These are phyloP conservation scores for Microchirus variegatus DNA, from an alignment of 2,797 vertebrate genomes.

Conservation along the genomic window DNA sequence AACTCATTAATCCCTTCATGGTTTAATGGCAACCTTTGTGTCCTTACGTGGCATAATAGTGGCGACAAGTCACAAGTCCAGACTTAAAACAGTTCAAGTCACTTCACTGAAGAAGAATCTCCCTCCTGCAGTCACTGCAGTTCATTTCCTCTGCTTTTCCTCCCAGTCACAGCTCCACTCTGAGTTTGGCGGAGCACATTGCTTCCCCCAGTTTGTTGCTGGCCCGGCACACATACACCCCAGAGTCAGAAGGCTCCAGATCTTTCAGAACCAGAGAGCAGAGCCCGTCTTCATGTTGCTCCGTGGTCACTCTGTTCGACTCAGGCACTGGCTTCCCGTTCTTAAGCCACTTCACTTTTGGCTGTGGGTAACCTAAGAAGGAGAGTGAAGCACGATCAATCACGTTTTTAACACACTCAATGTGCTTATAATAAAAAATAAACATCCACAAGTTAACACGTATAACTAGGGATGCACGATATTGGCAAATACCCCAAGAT, in stretches of 20 bases:
- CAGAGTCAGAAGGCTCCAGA: slow-evolving; percentile 74
- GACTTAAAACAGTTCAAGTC: neutral
- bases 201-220: slow-evolving; percentile 70
- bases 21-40: neutral
- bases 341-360: slow-evolving; percentile 81
- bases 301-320: slow-evolving; percentile 54
- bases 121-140: neutral
- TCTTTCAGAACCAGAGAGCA: slow-evolving; percentile 75
- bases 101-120: neutral
- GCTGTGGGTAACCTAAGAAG: slow-evolving; percentile 79
- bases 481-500: too few relatives aligned
- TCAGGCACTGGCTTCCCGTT: slow-evolving; percentile 58
- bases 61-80: neutral
- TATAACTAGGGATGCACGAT: too few relatives aligned
- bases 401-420: too few relatives aligned
- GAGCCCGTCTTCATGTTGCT: slow-evolving; percentile 72
- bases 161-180: slow-evolving; percentile 36
- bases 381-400: neutral
- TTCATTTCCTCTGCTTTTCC: neutral
- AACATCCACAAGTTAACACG: too few relatives aligned
- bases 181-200: slow-evolving; percentile 67
- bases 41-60: slow-evolving; percentile 5
- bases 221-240: slow-evolving; percentile 80
- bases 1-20: neutral
- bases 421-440: too few relatives aligned